Conservation (phyloP, 2,113 vertebrate genomes). For the Leptobrachium leishanense region DNA sequence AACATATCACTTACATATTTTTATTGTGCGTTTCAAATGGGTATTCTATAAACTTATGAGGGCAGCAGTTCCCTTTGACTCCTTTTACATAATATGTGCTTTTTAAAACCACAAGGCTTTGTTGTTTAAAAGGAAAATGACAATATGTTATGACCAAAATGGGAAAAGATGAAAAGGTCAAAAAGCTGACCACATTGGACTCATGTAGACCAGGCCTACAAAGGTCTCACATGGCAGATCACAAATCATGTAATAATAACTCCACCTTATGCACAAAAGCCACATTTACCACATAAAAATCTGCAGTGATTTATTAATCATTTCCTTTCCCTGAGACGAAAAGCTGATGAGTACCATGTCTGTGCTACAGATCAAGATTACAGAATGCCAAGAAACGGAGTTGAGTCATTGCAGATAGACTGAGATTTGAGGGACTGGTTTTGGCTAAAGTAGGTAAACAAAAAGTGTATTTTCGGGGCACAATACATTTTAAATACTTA, state of each 20-base stretch:
- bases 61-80: constrained; percentile 54
- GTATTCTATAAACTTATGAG: background rate
- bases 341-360: constrained; percentile 38
- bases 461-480: too few relatives aligned
- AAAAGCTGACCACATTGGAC: constrained; percentile 8
- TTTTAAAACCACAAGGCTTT: constrained; percentile 19
- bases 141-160: constrained; percentile 36
- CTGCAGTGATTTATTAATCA: constrained; percentile 48
- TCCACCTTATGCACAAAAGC: constrained; percentile 36
- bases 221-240: constrained; percentile 34
- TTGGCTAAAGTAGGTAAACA: constrained; percentile 24
- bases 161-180: constrained; percentile 3
- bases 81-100: background rate
- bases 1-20: too few relatives aligned
- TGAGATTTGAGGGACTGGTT: constrained; percentile 1
- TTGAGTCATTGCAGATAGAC: constrained; percentile 31
- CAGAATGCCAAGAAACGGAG: constrained; percentile 39
- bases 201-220: constrained; percentile 26
- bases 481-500: too few relatives aligned
- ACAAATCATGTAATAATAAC: constrained; percentile 45
- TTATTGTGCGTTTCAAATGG: background rate
- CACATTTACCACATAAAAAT: constrained; percentile 41
- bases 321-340: constrained; percentile 38
- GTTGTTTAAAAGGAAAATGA: constrained; percentile 25
- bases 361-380: constrained; percentile 20